Evolutionary conservation across 1,140 invertebrate genomes (phyloP), one percentile per base, ranked within the genome.

Genomic region (Drosophila prosaltans): DNA sequence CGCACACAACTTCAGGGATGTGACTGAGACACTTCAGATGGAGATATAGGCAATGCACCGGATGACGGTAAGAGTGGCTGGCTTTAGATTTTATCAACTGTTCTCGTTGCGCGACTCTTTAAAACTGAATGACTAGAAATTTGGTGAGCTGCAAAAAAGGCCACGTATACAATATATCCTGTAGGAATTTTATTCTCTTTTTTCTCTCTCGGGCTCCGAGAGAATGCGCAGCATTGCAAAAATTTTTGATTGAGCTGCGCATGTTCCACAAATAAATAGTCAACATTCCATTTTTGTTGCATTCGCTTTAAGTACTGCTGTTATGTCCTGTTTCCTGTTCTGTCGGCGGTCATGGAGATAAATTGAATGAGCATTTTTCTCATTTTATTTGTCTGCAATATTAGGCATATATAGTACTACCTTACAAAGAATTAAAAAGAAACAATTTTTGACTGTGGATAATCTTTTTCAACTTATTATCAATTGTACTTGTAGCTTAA

Each of bases 191-290:
- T 69, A 59, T 76, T 57, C 82, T 88, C 75, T 71, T 64, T 68
- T 72, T 68, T 75, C 60, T 58, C 32, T 65, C 43, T 69, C 4
- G 26, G 61, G 65, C 36, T 11, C 21, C 30, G 11, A 81, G 78
- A 81, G 78, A 65, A 45, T 61, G 67, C 65, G 60, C 69, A 76
- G 69, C 74, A 60, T 57, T 55, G 63, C 48, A 58, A 66, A 73
- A 26, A 54, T 75, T 79, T 76, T 74, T 78, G 78, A 78, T 83
- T n/a, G 85, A 90, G 72, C 85, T 89, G 84, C 84, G 84, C 84
- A 89, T 84, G 85, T 84, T 90, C 69, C 72, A 80, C 69, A 88
- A 69, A 84, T 81, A 72, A 81, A 90, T 73, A 67, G 61, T 74
- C 63, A 8, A 63, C 59, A 77, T 72, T 84, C 69, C 80, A 84